Percentiles rank a stretch among this genome's conserved stretches.
Conservation (phyloP, 2,113 vertebrate species). For the Actenoides hombroni region DNA sequence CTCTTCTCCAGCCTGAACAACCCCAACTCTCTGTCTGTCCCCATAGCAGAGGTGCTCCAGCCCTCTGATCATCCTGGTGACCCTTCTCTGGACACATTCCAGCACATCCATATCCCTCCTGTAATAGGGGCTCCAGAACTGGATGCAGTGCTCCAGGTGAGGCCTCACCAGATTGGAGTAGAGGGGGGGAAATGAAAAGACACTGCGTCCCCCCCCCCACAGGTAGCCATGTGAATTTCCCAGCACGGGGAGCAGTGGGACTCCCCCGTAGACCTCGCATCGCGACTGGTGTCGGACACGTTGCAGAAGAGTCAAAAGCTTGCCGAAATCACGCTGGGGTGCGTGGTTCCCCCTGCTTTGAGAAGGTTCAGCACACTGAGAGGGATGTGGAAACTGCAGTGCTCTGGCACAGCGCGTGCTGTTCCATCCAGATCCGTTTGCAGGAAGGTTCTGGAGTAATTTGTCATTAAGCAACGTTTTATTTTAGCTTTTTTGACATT, state of each 20-base stretch:
- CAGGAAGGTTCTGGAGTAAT: background rate
- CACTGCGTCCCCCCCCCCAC: background rate
- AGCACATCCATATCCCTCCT: too few species aligned
- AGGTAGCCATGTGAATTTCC: background rate
- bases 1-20: too few species aligned
- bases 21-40: too few species aligned
- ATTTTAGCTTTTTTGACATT: background rate
- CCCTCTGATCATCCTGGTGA: too few species aligned
- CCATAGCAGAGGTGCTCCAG: too few species aligned
- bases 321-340: background rate
- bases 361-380: fast-evolving
- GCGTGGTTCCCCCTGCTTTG: background rate
- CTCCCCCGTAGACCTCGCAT: background rate
- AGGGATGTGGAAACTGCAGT: too few species aligned
- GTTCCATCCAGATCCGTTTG: background rate
- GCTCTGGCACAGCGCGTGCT: too few species aligned
- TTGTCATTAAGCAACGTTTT: background rate
- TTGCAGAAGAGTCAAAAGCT: background rate
- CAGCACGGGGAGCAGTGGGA: background rate
- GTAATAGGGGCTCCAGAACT: too few species aligned
- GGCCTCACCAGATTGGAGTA: too few species aligned
- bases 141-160: too few species aligned
- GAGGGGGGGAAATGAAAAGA: too few species aligned
- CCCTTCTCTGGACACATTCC: too few species aligned
- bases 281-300: background rate